Base-by-base conservation (phyloP, 2,888 invertebrate species). In the Xanthia icteritia region DNA sequence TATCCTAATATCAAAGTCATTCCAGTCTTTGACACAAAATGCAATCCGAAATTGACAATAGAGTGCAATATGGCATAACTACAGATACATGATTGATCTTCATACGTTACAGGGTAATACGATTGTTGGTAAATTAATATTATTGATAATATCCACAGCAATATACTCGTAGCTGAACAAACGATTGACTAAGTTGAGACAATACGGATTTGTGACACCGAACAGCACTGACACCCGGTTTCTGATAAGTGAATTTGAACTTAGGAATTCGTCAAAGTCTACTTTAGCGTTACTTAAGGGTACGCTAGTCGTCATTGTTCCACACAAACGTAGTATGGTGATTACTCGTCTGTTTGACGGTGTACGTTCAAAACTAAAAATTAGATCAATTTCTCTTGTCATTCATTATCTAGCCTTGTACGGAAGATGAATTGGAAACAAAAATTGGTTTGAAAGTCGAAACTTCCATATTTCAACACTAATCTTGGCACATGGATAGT, bases 121-220 rank as follows among this genome's bases (percentile, higher is more conserved):
- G n/a, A 81, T 68, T 58, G n/a, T 48, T 31, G 15, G 65, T 36
- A 48, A 81, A 61, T 78, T 66, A 48, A 58, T 78, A 27, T 64
- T 51, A 20, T 15, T 20, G 51, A 13, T 31, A 45, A 54, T 20
- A 66, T 45, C 6, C 17, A 45, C 5, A 54, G 13, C 23, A 23
- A 31, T 73, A 61, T 65, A n/a, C 23, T 31, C 17, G 42, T 36
- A 13, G 45, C 27, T 61, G 23, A 36, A 31, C 13, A 64, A 70
- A 45, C n/a, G 15, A 36, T 63, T 80, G 17, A 23, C 5, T 27
- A 11, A 23, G 13, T 42, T 60, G 58, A 72, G 27, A 45, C 5
- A 11, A n/a, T 42, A 20, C 20, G 39, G n/a, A 58, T 58, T n/a
- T 15, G 31, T 42, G 15, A 1, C 20, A 48, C 8, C 8, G 20